These are phyloP conservation scores for Dreissena rostriformis DNA, from an alignment of 1,140 invertebrate species.

Conservation along the genomic window DNA sequence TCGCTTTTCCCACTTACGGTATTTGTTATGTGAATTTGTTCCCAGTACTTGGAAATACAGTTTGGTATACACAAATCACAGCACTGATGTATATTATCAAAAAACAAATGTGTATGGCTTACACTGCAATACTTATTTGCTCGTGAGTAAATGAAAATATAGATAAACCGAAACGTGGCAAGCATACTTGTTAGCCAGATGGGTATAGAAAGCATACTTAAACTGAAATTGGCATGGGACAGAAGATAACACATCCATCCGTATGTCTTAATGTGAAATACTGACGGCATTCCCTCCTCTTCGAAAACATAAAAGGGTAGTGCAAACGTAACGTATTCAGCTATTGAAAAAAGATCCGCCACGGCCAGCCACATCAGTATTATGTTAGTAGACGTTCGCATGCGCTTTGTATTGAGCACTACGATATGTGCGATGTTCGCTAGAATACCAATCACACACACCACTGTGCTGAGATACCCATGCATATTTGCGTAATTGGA, in stretches of 20 bases:
- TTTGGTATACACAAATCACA: conserved; percentile 90
- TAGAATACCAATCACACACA: conserved; percentile 93
- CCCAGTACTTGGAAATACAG: conserved; percentile 82
- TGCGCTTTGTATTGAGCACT: conserved; percentile 92
- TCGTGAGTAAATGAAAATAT: conserved; percentile 89
- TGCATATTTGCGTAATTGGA: conserved; percentile 83
- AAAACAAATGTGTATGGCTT: conserved; percentile 88
- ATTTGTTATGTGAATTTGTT: not conserved
- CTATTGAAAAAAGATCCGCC: conserved; percentile 93
- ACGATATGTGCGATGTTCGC: conserved; percentile 95
- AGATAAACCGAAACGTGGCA: conserved; percentile 97
- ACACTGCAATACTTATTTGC: conserved; percentile 89
- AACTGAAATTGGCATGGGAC: conserved; percentile 85
- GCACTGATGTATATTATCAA: conserved; percentile 88
- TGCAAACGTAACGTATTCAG: conserved; percentile 92
- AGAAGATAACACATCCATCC: conserved; percentile 75
- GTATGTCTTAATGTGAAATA: conserved; percentile 49
- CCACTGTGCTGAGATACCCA: conserved; percentile 87
- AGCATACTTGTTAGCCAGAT: conserved; percentile 96
- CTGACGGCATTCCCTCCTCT: conserved; percentile 56
- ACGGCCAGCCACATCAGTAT: conserved; percentile 92
- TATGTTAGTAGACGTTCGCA: conserved; percentile 91
- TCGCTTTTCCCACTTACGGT: conserved; percentile 12
- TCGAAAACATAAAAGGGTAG: conserved; percentile 84
- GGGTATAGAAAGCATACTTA: conserved; percentile 95